Evolutionary conservation across 2,888 invertebrate species (phyloP).

Genomic region (Pherbina coryleti): DNA sequence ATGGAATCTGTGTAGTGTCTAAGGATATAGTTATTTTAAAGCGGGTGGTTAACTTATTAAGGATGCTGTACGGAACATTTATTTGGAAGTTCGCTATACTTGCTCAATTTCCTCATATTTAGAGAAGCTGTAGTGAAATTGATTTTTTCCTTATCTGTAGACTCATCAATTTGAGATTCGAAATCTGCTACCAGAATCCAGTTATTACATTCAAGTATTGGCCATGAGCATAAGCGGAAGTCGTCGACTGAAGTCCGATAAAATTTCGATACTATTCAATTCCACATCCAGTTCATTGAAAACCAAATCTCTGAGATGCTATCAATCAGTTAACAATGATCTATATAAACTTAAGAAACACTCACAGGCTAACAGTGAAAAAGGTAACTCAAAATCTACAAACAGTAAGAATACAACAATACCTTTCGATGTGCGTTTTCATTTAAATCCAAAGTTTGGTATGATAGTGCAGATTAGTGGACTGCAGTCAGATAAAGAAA

Average conservation of each 20-base stretch:
- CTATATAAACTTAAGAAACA: constrained; percentile 42
- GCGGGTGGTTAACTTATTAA: too few species aligned
- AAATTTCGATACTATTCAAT: constrained; percentile 79
- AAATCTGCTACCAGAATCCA: constrained; percentile 77
- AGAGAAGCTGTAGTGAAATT: constrained; percentile 28
- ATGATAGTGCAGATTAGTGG: constrained; percentile 68
- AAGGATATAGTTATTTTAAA: too few species aligned
- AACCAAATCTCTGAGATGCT: constrained; percentile 52
- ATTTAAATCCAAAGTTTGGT: constrained; percentile 65
- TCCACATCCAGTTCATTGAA: constrained; percentile 71
- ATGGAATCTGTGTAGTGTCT: too few species aligned
- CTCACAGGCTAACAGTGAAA: neutral
- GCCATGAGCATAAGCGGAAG: constrained; percentile 79
- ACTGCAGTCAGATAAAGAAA: constrained; percentile 64
- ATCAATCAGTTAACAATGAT: neutral
- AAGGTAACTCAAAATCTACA: constrained; percentile 29
- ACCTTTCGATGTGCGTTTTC: constrained; percentile 63
- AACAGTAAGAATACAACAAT: constrained; percentile 34
- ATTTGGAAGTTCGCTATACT: too few species aligned
- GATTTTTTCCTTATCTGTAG: constrained; percentile 70
- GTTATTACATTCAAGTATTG: constrained; percentile 85
- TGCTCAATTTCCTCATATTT: neutral
- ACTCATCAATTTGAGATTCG: constrained; percentile 76
- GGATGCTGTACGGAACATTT: too few species aligned
- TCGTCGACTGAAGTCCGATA: constrained; percentile 78